Evolutionary conservation across 2,113 vertebrate species (phyloP).

Genomic region (Riparia riparia): DNA sequence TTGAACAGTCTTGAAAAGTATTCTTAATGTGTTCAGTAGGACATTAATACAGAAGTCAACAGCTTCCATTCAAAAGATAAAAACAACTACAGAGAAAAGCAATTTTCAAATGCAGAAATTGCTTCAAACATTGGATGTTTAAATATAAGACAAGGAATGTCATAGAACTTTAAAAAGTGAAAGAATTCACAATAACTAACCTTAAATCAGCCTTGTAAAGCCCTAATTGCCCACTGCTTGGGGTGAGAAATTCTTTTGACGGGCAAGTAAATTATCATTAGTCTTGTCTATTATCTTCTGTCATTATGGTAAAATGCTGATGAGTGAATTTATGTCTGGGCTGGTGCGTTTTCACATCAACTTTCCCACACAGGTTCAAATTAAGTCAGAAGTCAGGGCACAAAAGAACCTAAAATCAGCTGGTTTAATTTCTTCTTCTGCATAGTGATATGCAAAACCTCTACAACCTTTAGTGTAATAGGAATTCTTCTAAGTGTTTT

Average conservation of each 20-base stretch:
- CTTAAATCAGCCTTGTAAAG: background rate
- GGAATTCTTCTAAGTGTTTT: background rate
- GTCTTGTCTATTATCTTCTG: background rate
- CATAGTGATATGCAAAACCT: background rate
- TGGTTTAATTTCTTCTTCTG: background rate
- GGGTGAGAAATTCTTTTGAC: background rate
- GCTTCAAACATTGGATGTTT: background rate
- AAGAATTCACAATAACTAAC: background rate
- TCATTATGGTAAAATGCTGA: slow-evolving; percentile 6
- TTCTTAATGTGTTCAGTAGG: background rate
- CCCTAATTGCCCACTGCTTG: background rate
- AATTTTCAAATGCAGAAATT: background rate
- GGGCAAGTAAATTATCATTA: slow-evolving; percentile 32
- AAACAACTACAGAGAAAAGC: background rate
- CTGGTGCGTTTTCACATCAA: background rate
- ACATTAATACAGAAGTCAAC: background rate
- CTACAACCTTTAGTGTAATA: background rate
- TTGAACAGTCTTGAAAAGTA: background rate
- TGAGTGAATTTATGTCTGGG: background rate
- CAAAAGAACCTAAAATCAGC: background rate
- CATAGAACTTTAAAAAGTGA: background rate
- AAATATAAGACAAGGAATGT: background rate
- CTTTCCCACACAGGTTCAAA: background rate
- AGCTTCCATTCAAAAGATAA: background rate
- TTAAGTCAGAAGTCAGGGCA: background rate